phyloP scores from a whole-genome alignment of 1,140 invertebrate species.

The Trissolcus basalis region DNA sequence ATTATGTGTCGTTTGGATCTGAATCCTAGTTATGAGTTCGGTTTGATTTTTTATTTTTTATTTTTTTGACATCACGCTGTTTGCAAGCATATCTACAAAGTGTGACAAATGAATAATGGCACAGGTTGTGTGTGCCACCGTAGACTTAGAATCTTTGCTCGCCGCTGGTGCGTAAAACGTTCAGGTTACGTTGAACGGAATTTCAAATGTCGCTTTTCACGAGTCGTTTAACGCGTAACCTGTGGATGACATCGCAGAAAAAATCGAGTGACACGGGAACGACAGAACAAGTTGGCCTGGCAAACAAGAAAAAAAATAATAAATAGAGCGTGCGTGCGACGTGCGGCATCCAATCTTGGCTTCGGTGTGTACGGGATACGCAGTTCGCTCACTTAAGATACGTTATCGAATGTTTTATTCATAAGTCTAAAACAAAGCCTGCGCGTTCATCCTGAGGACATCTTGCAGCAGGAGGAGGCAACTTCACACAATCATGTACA shows the following conservation, averaged over 20 bases:
- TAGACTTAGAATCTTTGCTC: slow-evolving; percentile 49
- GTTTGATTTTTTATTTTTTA: too few species aligned
- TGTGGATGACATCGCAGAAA: slow-evolving; percentile 58
- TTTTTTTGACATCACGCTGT: too few species aligned
- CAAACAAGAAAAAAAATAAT: slow-evolving; percentile 41
- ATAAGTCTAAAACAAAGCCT: slow-evolving; percentile 74
- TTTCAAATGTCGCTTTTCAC: slow-evolving; percentile 58
- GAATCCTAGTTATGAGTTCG: too few species aligned
- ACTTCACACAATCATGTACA: slow-evolving; percentile 29
- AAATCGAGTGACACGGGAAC: slow-evolving; percentile 56
- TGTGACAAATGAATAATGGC: slow-evolving; percentile 59
- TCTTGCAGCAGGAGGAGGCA: slow-evolving; percentile 60
- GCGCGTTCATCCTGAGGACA: slow-evolving; percentile 75
- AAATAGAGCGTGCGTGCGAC: slow-evolving; percentile 34
- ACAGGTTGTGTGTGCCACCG: slow-evolving; percentile 50
- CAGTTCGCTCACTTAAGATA: slow-evolving; percentile 60
- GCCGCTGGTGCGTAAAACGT: slow-evolving; percentile 55
- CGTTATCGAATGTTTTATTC: slow-evolving; percentile 77
- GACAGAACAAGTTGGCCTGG: slow-evolving; percentile 47
- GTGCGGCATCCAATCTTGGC: slow-evolving; percentile 30
- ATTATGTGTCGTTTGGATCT: too few species aligned
- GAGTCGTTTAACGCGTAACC: slow-evolving; percentile 56
- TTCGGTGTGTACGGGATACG: background rate
- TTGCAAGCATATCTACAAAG: slow-evolving; percentile 46
- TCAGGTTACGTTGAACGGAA: slow-evolving; percentile 54